These are phyloP conservation scores for Spizaetus ornatus DNA, from an alignment of 2,113 vertebrate genomes.

Conservation along the genomic window DNA sequence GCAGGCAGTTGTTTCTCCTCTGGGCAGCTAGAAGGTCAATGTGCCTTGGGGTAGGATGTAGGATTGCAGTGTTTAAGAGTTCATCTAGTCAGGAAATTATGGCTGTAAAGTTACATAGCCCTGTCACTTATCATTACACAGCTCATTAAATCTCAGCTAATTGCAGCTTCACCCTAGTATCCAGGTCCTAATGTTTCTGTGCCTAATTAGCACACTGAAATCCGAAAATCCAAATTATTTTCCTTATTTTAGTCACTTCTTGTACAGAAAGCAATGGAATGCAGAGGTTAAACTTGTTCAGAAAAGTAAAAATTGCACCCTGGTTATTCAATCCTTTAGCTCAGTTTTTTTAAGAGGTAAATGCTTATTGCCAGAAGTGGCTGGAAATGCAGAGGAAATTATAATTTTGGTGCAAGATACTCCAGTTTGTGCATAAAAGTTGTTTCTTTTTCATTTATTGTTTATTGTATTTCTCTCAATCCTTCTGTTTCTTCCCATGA, in stretches of 20 bases:
- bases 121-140: constrained; percentile 76
- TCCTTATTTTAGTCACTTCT: constrained; percentile 13
- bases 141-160: constrained; percentile 78
- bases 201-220: constrained; percentile 46
- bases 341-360: neutral
- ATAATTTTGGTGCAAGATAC: neutral
- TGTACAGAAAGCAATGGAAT: neutral
- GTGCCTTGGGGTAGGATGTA: constrained; percentile 15
- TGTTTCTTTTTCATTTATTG: neutral
- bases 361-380: constrained; percentile 1
- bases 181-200: constrained; percentile 59
- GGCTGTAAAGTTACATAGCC: constrained; percentile 71
- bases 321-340: neutral
- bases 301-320: neutral
- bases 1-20: neutral
- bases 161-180: constrained; percentile 65
- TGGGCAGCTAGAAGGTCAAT: constrained; percentile 37
- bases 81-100: constrained; percentile 75
- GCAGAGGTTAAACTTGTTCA: neutral
- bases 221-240: constrained; percentile 19
- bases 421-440: neutral
- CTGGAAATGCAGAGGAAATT: neutral
- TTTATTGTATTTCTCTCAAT: neutral
- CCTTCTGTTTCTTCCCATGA: neutral
- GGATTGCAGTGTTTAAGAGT: constrained; percentile 53